Conservation (phyloP, 2,113 vertebrate species). For the Pyrgilauda ruficollis region DNA sequence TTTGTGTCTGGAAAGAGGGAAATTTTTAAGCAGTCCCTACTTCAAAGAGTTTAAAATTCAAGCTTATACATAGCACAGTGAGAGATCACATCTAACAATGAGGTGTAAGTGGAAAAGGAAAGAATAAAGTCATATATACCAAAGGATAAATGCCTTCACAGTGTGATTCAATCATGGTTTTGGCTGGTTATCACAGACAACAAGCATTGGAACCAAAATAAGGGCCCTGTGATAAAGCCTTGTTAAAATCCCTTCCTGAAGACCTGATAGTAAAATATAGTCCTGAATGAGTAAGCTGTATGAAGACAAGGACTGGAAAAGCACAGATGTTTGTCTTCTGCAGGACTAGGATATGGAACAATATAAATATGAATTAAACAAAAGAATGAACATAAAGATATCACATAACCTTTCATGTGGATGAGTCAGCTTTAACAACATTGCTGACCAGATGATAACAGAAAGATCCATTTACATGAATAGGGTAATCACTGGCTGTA, state of each 20-base stretch:
- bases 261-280: background rate
- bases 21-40: background rate
- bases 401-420: background rate
- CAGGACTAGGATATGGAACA: background rate
- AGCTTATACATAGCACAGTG: background rate
- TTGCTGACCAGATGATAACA: background rate
- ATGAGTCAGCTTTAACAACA: background rate
- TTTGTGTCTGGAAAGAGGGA: background rate
- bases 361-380: background rate
- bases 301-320: background rate
- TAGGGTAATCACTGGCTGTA: background rate
- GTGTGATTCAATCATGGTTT: background rate
- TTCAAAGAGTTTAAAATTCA: constrained; percentile 1
- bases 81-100: background rate
- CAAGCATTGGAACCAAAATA: background rate
- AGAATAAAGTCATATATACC: background rate
- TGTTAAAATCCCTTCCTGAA: background rate
- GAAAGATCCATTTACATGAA: background rate
- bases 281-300: background rate
- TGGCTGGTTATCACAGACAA: background rate
- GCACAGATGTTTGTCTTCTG: background rate
- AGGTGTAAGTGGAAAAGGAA: constrained; percentile 2
- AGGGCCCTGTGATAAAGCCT: background rate
- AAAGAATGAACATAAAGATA: background rate
- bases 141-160: background rate